A percentile compares a stretch with the other conserved stretches of the same genome.
phyloP scores from a whole-genome alignment of 1,140 invertebrate species.

The Muscidifurax raptorellus region DNA sequence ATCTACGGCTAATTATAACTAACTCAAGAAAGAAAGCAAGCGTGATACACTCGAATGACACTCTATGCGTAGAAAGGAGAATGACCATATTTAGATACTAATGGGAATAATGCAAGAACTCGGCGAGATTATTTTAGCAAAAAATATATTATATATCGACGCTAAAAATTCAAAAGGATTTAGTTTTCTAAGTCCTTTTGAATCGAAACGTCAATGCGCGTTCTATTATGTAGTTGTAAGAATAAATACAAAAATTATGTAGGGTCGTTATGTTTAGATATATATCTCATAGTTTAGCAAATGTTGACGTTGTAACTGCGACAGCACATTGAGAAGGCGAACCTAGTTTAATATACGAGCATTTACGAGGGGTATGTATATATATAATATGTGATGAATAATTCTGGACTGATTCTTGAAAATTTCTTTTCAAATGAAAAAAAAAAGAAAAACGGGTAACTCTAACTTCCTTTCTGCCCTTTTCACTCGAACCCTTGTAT shows the following conservation, averaged over 20 bases:
- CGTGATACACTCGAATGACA: background rate
- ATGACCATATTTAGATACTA: background rate
- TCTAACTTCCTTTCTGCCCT: background rate
- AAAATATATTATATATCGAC: background rate
- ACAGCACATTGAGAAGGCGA: background rate
- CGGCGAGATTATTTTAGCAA: background rate
- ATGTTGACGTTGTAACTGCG: background rate
- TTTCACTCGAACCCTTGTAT: background rate
- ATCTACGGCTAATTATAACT: too few species aligned
- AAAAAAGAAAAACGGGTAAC: background rate
- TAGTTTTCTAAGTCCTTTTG: too few species aligned
- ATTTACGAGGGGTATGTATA: background rate
- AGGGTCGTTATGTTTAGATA: constrained; percentile 8
- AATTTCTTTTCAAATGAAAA: background rate
- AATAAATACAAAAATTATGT: background rate
- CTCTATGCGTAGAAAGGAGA: background rate
- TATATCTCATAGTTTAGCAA: background rate
- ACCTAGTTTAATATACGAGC: background rate
- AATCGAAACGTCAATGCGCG: too few species aligned
- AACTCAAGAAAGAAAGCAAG: too few species aligned
- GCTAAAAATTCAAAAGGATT: too few species aligned
- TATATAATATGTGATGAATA: background rate
- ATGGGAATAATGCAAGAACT: background rate
- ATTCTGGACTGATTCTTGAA: background rate
- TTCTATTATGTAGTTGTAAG: too few species aligned